phyloP scores from a whole-genome alignment of 2,113 vertebrate species.

The Cynoglossus semilaevis region DNA sequence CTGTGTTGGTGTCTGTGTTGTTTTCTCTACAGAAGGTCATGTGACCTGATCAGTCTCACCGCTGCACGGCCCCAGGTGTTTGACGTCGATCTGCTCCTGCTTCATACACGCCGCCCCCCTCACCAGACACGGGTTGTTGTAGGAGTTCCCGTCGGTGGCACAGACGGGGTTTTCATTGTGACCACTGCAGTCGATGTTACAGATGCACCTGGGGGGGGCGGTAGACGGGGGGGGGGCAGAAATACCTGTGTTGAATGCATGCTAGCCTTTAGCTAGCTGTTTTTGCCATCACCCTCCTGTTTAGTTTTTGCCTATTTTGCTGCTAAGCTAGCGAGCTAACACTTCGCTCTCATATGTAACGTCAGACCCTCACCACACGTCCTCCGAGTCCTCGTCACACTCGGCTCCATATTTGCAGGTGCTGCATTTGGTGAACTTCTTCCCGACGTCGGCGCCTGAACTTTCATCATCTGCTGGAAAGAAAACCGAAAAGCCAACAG shows the following conservation, averaged over 20 bases:
- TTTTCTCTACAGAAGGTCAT: not conserved
- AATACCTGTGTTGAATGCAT: no score
- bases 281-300: no score
- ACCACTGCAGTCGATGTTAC: conserved; percentile 97
- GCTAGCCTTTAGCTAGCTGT: no score
- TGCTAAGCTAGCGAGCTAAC: no score
- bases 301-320: no score
- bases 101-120: conserved; percentile 93
- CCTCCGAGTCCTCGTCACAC: conserved; percentile 94
- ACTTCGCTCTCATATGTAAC: not conserved
- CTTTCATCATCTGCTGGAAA: conserved; percentile 84
- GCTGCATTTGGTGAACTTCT: conserved; percentile 91
- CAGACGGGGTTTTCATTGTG: conserved; percentile 95
- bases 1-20: no score
- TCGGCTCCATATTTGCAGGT: conserved; percentile 94
- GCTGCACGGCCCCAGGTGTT: conserved; percentile 89
- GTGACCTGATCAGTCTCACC: conserved; percentile 67
- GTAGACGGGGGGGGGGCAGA: no score
- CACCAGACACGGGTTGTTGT: conserved; percentile 94
- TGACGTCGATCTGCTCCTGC: conserved; percentile 94
- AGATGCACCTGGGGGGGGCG: conserved; percentile 87
- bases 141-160: conserved; percentile 91
- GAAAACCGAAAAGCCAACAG: not conserved
- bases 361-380: conserved; percentile 84
- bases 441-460: conserved; percentile 85